A percentile compares a stretch with the other conserved stretches of the same genome.
Evolutionary conservation across 2,888 invertebrate species (phyloP).

Genomic region (Nephrotoma guestfalica): DNA sequence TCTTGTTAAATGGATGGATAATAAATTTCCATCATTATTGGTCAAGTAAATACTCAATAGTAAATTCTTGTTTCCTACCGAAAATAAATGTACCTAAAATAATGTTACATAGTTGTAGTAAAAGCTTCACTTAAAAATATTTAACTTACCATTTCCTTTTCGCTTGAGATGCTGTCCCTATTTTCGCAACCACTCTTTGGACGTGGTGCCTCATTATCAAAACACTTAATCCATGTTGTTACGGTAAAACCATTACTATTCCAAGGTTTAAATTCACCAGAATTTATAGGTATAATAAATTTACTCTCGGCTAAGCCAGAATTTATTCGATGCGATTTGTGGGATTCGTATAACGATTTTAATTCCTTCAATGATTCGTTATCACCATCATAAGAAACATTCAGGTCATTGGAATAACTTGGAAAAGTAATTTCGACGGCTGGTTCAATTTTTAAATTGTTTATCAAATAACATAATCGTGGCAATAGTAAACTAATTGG

Average conservation of each 20-base stretch:
- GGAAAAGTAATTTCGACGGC: constrained; percentile 28
- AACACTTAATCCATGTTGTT: constrained; percentile 26
- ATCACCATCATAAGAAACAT: background rate
- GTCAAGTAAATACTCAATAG: constrained; percentile 26
- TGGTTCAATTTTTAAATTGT: constrained; percentile 18
- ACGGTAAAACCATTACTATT: constrained; percentile 25
- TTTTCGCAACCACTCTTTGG: background rate
- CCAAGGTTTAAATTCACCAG: constrained; percentile 23
- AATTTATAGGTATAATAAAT: constrained; percentile 27
- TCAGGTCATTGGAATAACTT: background rate
- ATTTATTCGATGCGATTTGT: constrained; percentile 21
- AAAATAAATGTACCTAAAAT: constrained; percentile 28
- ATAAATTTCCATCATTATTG: constrained; percentile 18
- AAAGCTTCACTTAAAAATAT: background rate
- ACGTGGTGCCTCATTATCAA: background rate
- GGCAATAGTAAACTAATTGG: constrained; percentile 40
- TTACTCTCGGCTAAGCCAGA: constrained; percentile 27
- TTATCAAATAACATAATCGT: constrained; percentile 37
- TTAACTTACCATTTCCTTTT: background rate
- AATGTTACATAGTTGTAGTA: background rate
- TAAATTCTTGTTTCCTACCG: constrained; percentile 28
- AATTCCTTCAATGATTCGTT: background rate
- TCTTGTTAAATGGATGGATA: constrained; percentile 1
- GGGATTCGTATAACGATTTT: constrained; percentile 16
- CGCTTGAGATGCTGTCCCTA: background rate